Evolutionary conservation across 2,113 vertebrate species (phyloP).

Genomic region (Anguilla japonica): DNA sequence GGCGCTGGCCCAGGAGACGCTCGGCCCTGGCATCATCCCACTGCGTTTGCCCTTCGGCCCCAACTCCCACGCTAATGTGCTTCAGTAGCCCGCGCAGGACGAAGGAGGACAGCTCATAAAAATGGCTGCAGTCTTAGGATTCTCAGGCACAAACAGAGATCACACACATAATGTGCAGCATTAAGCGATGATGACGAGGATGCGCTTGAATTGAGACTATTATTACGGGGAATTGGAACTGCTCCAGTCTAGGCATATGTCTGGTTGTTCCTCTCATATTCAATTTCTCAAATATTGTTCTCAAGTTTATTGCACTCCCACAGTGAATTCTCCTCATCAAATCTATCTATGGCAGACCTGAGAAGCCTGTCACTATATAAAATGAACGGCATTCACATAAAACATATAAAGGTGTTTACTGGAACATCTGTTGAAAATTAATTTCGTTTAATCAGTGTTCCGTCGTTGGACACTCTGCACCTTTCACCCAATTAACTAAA

Average conservation of each 20-base stretch:
- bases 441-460: background rate
- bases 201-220: background rate
- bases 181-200: background rate
- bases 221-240: background rate
- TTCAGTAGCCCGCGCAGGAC: background rate
- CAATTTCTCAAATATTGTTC: too few species aligned
- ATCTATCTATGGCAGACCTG: background rate
- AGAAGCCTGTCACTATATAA: background rate
- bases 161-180: background rate
- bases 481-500: background rate
- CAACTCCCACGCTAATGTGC: constrained; percentile 11
- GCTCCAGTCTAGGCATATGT: background rate
- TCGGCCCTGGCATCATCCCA: background rate
- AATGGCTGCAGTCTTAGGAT: constrained; percentile 8
- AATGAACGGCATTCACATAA: background rate
- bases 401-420: background rate
- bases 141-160: background rate
- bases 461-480: background rate
- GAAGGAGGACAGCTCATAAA: background rate
- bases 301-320: background rate
- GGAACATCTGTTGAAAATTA: background rate
- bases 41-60: background rate
- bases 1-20: background rate
- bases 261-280: background rate
- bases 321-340: background rate